Evolutionary conservation across 2,113 vertebrate genomes (phyloP), one percentile per base, ranked within the genome.

Genomic region (Cyprinus carpio): DNA sequence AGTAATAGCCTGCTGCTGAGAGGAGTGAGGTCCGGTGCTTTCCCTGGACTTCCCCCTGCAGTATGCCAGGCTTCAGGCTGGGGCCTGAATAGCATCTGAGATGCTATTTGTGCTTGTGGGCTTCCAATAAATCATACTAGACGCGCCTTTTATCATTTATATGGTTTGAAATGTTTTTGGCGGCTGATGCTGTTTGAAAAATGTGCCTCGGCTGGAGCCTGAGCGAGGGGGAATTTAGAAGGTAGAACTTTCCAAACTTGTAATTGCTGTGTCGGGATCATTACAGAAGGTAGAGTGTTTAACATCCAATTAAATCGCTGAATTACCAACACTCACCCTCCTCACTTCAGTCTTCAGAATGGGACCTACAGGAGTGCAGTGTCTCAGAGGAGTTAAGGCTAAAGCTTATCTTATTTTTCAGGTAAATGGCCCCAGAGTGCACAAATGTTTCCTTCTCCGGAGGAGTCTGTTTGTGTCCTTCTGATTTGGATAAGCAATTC

Each of bases 401-500:
- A 43, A 1, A 56, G 80, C 77, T 84, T 62, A 86, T 92, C 89
- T 90, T 62, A 81, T 75, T 67, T 51, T n/a, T 86, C 89, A 86
- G 85, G 87, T 86, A 77, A 85, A 86, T 87, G 85, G 87, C 86
- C 81, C 79, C 46, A 65, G 34, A 60, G 75, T 25, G 9, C 29
- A 74, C 34, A 54, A 31, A 69, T 51, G 75, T 89, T 90, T 91
- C 88, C 85, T 84, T 74, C 74, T 56, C 3, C 25, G 74, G 58
- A 76, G 31, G 1, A 74, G 62, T 87, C 40, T 89, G 89, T 90
- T 89, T 91, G 82, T 80, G 86, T 91, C 86, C 87, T 89, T 87
- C 90, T 89, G 69, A 76, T 90, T 82, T 85, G 88, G 87, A 92
- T 93, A 90, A 89, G 85, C 89, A 90, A 90, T 89, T 8, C 64